These are phyloP conservation scores for Graphium colonna DNA, from an alignment of 2,888 invertebrate genomes.

Conservation along the genomic window DNA sequence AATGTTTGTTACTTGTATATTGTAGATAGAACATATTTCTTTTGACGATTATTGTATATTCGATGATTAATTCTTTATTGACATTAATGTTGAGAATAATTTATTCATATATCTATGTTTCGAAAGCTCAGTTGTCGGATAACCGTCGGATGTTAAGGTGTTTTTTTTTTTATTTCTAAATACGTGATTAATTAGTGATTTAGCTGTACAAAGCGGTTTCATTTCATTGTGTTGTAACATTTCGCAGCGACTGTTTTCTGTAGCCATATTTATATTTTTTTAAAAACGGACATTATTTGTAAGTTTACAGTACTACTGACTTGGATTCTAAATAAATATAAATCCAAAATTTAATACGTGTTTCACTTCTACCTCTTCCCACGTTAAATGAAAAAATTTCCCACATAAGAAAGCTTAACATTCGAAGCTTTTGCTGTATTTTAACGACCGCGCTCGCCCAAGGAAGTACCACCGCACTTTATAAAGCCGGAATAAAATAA, in stretches of 20 bases:
- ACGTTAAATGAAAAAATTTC: too few relatives aligned
- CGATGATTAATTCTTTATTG: slow-evolving; percentile 64
- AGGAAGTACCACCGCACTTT: too few relatives aligned
- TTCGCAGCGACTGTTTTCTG: slow-evolving; percentile 61
- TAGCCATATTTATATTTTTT: slow-evolving; percentile 78
- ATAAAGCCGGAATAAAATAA: too few relatives aligned
- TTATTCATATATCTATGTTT: slow-evolving; percentile 67
- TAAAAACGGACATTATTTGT: slow-evolving; percentile 67
- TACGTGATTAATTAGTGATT: slow-evolving; percentile 51
- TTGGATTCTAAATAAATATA: slow-evolving; percentile 78
- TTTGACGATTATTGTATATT: slow-evolving; percentile 72
- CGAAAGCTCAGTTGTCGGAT: slow-evolving; percentile 60
- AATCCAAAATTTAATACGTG: slow-evolving; percentile 55
- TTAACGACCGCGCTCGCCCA: too few relatives aligned
- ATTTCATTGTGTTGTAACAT: slow-evolving; percentile 52
- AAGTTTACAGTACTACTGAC: slow-evolving; percentile 75
- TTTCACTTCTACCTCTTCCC: slow-evolving; percentile 36
- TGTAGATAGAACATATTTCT: slow-evolving; percentile 78
- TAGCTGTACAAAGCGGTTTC: slow-evolving; percentile 51
- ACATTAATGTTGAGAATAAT: slow-evolving; percentile 59
- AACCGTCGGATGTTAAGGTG: slow-evolving; percentile 38
- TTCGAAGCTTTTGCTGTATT: too few relatives aligned
- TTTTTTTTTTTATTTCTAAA: slow-evolving; percentile 38
- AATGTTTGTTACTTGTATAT: slow-evolving; percentile 80
- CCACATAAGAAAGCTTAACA: too few relatives aligned